Conservation (phyloP, 2,113 vertebrate genomes). For the Noctilio leporinus region DNA sequence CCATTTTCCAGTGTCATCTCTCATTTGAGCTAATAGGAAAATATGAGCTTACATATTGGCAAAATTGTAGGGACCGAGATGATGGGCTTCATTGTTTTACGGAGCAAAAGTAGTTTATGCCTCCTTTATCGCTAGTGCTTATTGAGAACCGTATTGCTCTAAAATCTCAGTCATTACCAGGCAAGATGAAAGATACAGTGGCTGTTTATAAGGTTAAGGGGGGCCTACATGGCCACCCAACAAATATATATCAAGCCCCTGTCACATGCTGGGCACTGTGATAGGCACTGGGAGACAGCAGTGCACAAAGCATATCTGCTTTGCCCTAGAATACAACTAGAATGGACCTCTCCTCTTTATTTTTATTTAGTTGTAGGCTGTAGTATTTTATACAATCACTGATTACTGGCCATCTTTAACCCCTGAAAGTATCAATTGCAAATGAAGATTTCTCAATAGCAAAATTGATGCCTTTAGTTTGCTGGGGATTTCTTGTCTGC, state of each 20-base stretch:
- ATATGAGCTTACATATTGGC: constrained; percentile 1
- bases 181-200: constrained; percentile 7
- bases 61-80: neutral
- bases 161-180: neutral
- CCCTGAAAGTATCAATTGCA: neutral
- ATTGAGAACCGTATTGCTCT: constrained; percentile 25
- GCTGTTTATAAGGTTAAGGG: constrained; percentile 34
- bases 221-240: neutral
- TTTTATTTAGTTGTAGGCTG: neutral
- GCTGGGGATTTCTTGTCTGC: neutral
- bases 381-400: neutral
- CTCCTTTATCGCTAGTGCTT: constrained; percentile 11
- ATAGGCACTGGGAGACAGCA: neutral
- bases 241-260: neutral
- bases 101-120: constrained; percentile 35
- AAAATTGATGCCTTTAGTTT: neutral
- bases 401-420: neutral
- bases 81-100: constrained; percentile 23
- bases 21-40: constrained; percentile 51
- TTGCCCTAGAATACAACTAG: neutral
- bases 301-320: neutral
- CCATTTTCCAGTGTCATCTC: constrained; percentile 43
- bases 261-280: neutral
- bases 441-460: neutral
- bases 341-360: neutral